A percentile compares a stretch with the other conserved stretches of the same genome.
Evolutionary conservation across 2,113 vertebrate species (phyloP).

Genomic region (Columbina picui): DNA sequence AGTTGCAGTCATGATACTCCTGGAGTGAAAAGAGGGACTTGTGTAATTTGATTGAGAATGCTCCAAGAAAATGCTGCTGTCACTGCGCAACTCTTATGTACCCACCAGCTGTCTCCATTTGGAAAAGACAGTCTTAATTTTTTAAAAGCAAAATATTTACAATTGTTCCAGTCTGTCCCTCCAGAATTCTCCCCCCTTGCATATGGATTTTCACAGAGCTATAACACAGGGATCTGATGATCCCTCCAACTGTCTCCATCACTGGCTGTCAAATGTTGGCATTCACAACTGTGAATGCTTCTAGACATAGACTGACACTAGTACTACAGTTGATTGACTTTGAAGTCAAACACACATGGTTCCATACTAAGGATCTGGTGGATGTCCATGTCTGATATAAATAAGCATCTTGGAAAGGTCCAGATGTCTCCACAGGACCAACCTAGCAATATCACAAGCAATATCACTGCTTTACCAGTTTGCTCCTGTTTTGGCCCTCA

Average conservation of each 20-base stretch:
- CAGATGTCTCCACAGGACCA: background rate
- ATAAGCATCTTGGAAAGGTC: background rate
- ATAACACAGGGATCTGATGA: background rate
- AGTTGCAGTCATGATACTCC: background rate
- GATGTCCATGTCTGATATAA: background rate
- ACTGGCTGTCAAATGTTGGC: background rate
- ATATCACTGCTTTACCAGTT: background rate
- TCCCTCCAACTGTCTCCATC: background rate
- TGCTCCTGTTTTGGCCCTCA: background rate
- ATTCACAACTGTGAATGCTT: background rate
- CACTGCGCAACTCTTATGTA: background rate
- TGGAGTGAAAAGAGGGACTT: background rate
- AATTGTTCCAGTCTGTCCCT: slow-evolving; percentile 25
- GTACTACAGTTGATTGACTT: background rate
- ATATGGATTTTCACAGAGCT: slow-evolving; percentile 15
- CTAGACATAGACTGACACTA: slow-evolving; percentile 6
- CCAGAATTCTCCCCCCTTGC: background rate
- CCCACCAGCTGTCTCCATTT: slow-evolving; percentile 39
- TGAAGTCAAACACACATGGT: slow-evolving; percentile 1
- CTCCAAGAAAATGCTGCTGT: slow-evolving; percentile 36
- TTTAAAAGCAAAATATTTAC: slow-evolving; percentile 60
- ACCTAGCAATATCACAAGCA: background rate
- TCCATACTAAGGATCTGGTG: background rate
- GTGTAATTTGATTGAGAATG: background rate
- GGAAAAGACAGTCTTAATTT: slow-evolving; percentile 13